Evolutionary conservation across 2,888 invertebrate species (phyloP).

Genomic region (Heliconius erato): DNA sequence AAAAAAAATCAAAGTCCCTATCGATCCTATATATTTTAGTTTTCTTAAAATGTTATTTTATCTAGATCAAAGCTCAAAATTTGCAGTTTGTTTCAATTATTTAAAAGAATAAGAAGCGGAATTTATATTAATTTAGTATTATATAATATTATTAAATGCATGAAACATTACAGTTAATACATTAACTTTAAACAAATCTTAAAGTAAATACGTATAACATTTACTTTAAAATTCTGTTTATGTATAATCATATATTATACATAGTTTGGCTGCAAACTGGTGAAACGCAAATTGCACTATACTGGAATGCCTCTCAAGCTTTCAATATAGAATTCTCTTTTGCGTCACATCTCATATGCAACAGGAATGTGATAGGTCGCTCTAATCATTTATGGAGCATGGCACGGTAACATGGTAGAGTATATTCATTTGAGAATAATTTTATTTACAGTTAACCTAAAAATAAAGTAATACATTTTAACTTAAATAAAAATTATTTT

Average conservation of each 20-base stretch:
- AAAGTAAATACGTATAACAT: not conserved
- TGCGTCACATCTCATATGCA: slow-evolving; percentile 26
- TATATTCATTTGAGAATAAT: not conserved
- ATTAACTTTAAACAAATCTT: not conserved
- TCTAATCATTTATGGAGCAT: slow-evolving; percentile 14
- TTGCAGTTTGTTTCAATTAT: not conserved
- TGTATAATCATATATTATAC: slow-evolving; percentile 8
- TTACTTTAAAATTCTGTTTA: slow-evolving; percentile 9
- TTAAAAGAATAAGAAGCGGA: not conserved
- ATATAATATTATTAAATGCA: not conserved
- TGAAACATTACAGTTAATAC: not conserved
- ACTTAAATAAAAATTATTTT: no score
- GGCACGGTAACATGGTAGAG: not conserved
- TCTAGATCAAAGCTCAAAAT: not conserved
- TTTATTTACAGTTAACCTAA: not conserved
- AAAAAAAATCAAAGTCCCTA: not conserved
- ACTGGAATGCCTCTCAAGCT: slow-evolving; percentile 6
- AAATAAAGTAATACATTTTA: no score
- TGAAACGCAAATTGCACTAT: slow-evolving; percentile 27
- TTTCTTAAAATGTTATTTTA: not conserved
- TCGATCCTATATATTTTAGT: not conserved
- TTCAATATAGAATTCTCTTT: slow-evolving; percentile 37
- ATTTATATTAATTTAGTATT: not conserved
- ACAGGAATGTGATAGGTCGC: slow-evolving; percentile 27
- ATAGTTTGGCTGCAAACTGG: not conserved